Base-by-base conservation (phyloP, 2,797 vertebrate species). In the Manis crassicaudata region DNA sequence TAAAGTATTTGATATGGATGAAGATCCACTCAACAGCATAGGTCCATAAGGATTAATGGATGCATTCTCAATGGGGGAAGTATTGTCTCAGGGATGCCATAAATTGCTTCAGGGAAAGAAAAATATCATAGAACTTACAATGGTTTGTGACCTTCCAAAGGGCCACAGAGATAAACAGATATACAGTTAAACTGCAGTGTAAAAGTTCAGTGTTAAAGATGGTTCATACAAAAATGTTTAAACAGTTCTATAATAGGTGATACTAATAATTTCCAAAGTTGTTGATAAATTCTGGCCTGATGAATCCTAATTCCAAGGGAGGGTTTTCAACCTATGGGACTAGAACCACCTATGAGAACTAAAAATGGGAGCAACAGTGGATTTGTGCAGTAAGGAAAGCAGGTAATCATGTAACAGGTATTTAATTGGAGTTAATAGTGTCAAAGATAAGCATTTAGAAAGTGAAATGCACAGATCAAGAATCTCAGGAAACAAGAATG, bases 301-400 rank as follows among this genome's bases (percentile, higher is more conserved):
- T 35, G 17, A 5, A 11, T 73, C 13, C 7, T 1, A 23, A 3
- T 68, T 88, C 16, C 20, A 7, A 6, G 4, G 7, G 58, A 62
- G 35, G 18, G 3, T 1, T 87, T 23, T 12, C 9, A 65, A 23
- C 43, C 35, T 1, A 14, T 40, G 9, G 1, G 0, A 29, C 18
- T 32, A 43, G 8, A 68, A 23, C 5, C 67, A 90, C 21, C n/a
- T 40, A 6, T 68, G 9, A 76, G 46, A 70, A 76, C 4, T 11
- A 8, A 16, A 70, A 10, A 0, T 2, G 3, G 13, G 3, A n/a
- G 20, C 6, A 67, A 5, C 12, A 43, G 8, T 9, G 3, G 9
- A n/a, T 7, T 46, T 32, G 1, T 23, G 32, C 4, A 46, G 21
- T 13, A 20, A 14, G 2, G 17, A 76, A 4, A 65, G 3, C 14